Evolutionary conservation across 2,888 invertebrate species (phyloP).

Genomic region (Caenorhabditis afra): DNA sequence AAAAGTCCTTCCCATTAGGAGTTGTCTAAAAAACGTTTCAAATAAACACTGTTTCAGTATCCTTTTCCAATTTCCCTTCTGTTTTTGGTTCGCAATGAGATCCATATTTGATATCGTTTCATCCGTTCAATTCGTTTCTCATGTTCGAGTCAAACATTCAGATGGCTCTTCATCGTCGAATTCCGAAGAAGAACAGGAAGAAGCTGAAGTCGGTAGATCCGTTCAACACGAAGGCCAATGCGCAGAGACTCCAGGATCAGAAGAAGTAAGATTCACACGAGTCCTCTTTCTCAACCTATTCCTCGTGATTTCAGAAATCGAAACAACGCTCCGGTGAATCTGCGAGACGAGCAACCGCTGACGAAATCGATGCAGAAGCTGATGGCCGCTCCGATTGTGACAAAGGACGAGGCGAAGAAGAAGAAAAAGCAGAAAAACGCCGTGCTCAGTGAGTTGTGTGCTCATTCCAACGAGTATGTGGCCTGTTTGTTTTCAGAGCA

Average conservation of each 20-base stretch:
- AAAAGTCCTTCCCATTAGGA: background rate
- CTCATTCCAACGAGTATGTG: background rate
- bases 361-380: slow-evolving; percentile 57
- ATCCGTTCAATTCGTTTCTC: background rate
- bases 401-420: slow-evolving; percentile 46
- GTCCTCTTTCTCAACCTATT: too few relatives aligned
- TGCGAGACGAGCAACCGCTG: slow-evolving; percentile 62
- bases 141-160: slow-evolving; percentile 2
- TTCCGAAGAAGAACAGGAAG: slow-evolving; percentile 71
- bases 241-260: slow-evolving; percentile 33
- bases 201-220: slow-evolving; percentile 72
- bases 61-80: too few relatives aligned
- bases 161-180: slow-evolving; percentile 63
- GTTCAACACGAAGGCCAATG: slow-evolving; percentile 66
- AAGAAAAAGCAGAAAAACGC: slow-evolving; percentile 62
- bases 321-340: slow-evolving; percentile 43
- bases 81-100: background rate
- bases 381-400: slow-evolving; percentile 38
- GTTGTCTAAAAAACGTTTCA: background rate
- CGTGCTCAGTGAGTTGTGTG: slow-evolving; percentile 42
- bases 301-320: slow-evolving; percentile 41
- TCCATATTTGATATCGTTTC: background rate
- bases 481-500: slow-evolving; percentile 46
- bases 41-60: too few relatives aligned
- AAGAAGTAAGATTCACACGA: slow-evolving; percentile 18